Conservation (phyloP, 2,113 vertebrate species). For the Cephalopterus ornatus region DNA sequence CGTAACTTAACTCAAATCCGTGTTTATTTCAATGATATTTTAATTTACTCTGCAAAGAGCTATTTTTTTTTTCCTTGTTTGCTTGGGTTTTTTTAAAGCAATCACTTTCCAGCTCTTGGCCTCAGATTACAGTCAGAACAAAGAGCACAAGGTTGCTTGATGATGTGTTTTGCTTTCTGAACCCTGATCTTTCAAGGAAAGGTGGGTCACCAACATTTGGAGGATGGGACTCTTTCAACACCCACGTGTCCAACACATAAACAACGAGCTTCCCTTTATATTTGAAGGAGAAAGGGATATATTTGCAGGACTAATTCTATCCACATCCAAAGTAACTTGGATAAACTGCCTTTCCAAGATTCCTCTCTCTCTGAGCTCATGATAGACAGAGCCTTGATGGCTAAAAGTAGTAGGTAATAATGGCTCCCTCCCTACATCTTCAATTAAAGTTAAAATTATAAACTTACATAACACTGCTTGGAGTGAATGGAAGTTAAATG, state of each 20-base stretch:
- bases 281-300: background rate
- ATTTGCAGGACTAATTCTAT: background rate
- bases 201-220: background rate
- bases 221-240: background rate
- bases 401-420: slow-evolving; percentile 3
- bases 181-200: background rate
- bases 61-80: background rate
- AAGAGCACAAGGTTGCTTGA: background rate
- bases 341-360: background rate
- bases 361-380: background rate
- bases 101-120: background rate
- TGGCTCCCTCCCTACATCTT: background rate
- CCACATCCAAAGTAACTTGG: background rate
- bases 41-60: background rate
- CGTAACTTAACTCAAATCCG: background rate
- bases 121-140: background rate
- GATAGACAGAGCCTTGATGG: background rate
- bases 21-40: background rate
- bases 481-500: background rate
- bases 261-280: background rate
- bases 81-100: background rate
- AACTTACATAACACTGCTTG: background rate
- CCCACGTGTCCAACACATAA: too few relatives aligned
- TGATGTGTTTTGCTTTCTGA: background rate
- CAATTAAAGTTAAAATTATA: background rate